Base-by-base conservation (phyloP, 2,888 invertebrate genomes). In the Actias luna region DNA sequence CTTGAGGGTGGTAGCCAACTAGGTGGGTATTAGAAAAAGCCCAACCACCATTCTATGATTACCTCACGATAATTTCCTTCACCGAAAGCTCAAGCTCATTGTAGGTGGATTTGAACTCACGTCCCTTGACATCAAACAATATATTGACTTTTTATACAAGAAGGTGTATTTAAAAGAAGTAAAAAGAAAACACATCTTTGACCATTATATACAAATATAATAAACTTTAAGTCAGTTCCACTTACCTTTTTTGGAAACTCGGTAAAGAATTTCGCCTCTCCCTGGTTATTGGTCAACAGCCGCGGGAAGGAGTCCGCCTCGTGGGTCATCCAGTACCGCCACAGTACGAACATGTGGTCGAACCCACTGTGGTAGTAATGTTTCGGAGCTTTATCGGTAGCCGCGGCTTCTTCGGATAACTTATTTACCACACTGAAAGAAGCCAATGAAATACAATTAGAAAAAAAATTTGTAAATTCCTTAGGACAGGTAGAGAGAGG, bases 301-400 rank as follows among this genome's bases (percentile, higher is more conserved):
- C 77, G 75, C 39, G 94, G 93, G 78, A 97, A 97, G 78, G 94
- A 91, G 2, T 93, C 89, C 0, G 89, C 86, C 83, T 97, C 97
- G 73, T 94, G 93, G 0, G 93, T 93, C 95, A 97, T 96, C 94
- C 95, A 95, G 82, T 96, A 95, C 31, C 95, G 93, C 97, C 97
- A 97, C 71, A 97, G 83, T 66, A 93, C 93, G 65, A 89, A 94
- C 76, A 94, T 94, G 73, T 95, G 92, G 76, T 93, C 89, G 70
- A 94, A 82, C 0, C 92, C 93, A 10, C 69, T 2, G 78, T 91
- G 89, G 72, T 79, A 82, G 78, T 85, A 91, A 39, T 61, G 79
- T 70, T 69, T 74, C 5, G 83, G 88, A 0, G 65, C 87, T 63
- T 52, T 68, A 0, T 83, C 88, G 0, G 84, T 80, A 0, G 87